Conservation (phyloP, 1,140 invertebrate genomes). For the Polyergus mexicanus region DNA sequence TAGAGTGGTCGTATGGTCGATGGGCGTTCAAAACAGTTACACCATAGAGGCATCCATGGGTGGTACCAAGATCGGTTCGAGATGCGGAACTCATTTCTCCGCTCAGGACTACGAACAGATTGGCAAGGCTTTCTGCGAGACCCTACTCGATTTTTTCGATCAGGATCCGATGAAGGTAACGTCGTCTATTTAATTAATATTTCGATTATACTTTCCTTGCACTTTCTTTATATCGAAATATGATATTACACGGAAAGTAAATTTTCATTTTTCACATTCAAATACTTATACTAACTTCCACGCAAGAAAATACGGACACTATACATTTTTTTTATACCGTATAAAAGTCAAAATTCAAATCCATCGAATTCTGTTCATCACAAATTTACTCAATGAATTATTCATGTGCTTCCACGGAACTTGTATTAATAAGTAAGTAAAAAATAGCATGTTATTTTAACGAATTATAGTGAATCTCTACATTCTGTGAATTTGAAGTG, state of each 20-base stretch:
- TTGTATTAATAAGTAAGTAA: slow-evolving; percentile 18
- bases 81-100: slow-evolving; percentile 95
- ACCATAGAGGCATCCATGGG: slow-evolving; percentile 98
- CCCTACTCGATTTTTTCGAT: slow-evolving; percentile 95
- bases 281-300: background rate
- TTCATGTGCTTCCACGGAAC: background rate
- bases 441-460: background rate
- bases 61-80: slow-evolving; percentile 93
- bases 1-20: slow-evolving; percentile 96
- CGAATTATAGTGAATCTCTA: background rate
- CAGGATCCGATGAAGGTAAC: slow-evolving; percentile 93
- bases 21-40: slow-evolving; percentile 97
- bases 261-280: background rate
- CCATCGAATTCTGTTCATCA: background rate
- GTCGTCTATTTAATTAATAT: background rate
- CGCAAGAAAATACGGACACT: background rate
- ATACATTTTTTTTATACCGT: too few species aligned
- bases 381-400: background rate
- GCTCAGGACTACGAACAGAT: slow-evolving; percentile 93
- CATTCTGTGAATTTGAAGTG: background rate
- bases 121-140: slow-evolving; percentile 96
- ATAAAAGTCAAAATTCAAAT: slow-evolving; percentile 23
- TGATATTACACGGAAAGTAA: background rate
- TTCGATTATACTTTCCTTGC: background rate
- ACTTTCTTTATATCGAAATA: slow-evolving; percentile 28